Evolutionary conservation across 2,797 vertebrate species (phyloP).

Genomic region (Sphenodon punctatus): DNA sequence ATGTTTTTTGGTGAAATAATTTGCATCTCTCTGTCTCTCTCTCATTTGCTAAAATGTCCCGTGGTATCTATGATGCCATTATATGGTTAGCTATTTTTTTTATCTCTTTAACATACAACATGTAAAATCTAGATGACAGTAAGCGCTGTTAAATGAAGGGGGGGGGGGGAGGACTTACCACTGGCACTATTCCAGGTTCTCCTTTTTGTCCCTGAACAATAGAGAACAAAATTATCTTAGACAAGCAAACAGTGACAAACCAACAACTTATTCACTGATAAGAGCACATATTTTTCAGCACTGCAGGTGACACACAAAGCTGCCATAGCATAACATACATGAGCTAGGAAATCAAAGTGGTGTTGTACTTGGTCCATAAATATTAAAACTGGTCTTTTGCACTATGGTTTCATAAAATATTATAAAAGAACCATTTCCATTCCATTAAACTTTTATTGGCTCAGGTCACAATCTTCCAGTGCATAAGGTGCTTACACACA

Average conservation of each 20-base stretch:
- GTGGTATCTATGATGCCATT: background rate
- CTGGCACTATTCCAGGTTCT: conserved; percentile 92
- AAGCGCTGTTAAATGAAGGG: background rate
- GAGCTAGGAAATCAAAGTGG: background rate
- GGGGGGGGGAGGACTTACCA: conserved; percentile 79
- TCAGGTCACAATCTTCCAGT: too few relatives aligned
- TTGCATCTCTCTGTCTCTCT: background rate
- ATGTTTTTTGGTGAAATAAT: too few relatives aligned
- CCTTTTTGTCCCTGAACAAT: conserved; percentile 92
- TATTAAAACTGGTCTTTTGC: background rate
- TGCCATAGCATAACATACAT: background rate
- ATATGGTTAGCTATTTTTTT: background rate
- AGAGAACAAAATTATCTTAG: background rate
- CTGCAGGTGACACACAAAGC: background rate
- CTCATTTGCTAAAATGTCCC: background rate
- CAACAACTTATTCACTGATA: background rate
- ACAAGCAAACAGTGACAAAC: background rate
- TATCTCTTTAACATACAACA: background rate
- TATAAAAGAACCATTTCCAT: background rate
- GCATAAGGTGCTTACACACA: too few relatives aligned
- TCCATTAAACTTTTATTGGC: background rate
- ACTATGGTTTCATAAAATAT: background rate
- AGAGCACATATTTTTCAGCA: background rate
- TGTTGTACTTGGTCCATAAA: fast-evolving
- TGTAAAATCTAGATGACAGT: background rate